These are phyloP conservation scores for Perccottus glenii DNA, from an alignment of 2,113 vertebrate species.

Conservation along the genomic window DNA sequence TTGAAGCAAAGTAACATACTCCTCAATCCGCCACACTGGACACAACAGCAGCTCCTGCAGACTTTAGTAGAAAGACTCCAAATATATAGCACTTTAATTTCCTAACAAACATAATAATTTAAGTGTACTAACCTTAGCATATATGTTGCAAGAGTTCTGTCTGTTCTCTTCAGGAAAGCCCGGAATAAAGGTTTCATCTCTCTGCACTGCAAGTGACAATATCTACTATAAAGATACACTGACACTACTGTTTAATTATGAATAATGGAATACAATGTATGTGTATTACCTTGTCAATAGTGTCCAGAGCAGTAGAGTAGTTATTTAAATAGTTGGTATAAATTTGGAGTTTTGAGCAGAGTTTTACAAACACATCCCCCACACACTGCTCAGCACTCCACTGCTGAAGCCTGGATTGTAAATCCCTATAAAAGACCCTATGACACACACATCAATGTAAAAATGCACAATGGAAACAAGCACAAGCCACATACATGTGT, in stretches of 20 bases:
- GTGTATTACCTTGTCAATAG: constrained; percentile 82
- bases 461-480: background rate
- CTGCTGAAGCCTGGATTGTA: constrained; percentile 75
- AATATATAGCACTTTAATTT: background rate
- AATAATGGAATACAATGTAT: background rate
- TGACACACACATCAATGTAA: constrained; percentile 6
- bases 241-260: too few relatives aligned
- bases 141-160: constrained; percentile 79
- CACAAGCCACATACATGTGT: background rate
- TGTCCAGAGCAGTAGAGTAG: constrained; percentile 79
- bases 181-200: constrained; percentile 82
- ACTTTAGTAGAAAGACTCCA: constrained; percentile 64
- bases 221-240: background rate
- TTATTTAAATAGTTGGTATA: constrained; percentile 86
- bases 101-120: background rate
- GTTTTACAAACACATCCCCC: constrained; percentile 79
- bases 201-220: constrained; percentile 76
- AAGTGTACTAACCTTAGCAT: constrained; percentile 82
- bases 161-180: constrained; percentile 83
- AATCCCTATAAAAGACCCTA: constrained; percentile 75
- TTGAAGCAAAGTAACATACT: constrained; percentile 83
- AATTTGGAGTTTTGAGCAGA: constrained; percentile 77
- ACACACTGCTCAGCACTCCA: constrained; percentile 82
- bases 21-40: constrained; percentile 82
- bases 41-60: constrained; percentile 85